Evolutionary conservation across 2,113 vertebrate genomes (phyloP).

Genomic region (Montifringilla adamsi): DNA sequence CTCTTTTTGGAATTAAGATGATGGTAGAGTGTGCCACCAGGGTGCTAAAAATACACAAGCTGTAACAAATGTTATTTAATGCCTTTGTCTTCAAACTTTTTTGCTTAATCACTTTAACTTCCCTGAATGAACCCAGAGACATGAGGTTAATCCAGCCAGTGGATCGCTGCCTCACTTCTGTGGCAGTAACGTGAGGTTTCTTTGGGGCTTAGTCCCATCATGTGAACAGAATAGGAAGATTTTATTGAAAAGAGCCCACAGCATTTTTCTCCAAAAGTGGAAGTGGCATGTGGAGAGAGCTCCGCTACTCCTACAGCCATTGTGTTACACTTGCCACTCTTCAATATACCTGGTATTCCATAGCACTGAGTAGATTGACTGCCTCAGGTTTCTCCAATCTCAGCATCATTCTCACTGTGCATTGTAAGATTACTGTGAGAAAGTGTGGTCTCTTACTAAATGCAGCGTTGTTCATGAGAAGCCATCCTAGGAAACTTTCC

Average conservation of each 20-base stretch:
- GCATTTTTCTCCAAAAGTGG: neutral
- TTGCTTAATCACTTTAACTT: neutral
- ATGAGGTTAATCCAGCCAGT: neutral
- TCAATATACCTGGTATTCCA: fast-evolving
- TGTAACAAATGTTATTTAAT: neutral
- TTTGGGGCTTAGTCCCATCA: neutral
- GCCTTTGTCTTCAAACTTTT: neutral
- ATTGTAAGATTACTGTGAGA: neutral
- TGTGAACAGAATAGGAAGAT: neutral
- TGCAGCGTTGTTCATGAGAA: neutral
- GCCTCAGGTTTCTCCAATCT: neutral
- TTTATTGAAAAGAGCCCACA: neutral
- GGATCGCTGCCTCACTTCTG: neutral
- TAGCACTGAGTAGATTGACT: neutral
- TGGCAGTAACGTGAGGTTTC: fast-evolving
- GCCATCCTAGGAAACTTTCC: neutral
- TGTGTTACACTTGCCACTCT: neutral
- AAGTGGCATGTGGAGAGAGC: neutral
- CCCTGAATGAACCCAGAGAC: neutral
- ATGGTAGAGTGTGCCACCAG: neutral
- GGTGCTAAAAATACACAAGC: neutral
- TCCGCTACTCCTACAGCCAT: neutral
- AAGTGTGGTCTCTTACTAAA: neutral
- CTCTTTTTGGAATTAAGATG: neutral
- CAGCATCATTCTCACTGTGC: neutral